Evolutionary conservation across 2,888 invertebrate species (phyloP).

Genomic region (Pollenia amentaria): DNA sequence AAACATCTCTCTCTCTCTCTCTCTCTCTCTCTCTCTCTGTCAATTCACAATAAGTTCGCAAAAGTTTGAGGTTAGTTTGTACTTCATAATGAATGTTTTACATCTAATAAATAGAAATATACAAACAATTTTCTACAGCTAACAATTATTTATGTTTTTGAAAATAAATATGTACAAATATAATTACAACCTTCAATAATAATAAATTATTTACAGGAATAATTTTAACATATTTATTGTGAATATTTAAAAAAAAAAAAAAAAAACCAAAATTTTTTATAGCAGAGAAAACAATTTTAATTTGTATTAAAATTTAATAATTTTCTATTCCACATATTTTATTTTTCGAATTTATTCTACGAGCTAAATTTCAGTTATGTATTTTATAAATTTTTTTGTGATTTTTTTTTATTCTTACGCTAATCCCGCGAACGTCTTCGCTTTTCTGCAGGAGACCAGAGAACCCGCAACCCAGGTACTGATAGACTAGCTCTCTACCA

Average conservation of each 20-base stretch:
- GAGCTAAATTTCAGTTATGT: no score
- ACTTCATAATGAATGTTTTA: constrained; percentile 44
- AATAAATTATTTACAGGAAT: constrained; percentile 28
- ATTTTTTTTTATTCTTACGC: no score
- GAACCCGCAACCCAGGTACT: no score
- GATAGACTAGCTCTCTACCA: no score
- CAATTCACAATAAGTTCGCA: not conserved
- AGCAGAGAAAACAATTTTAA: not conserved
- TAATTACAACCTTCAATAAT: constrained; percentile 20
- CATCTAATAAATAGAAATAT: constrained; percentile 12
- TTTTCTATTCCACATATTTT: no score
- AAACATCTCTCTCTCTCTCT: no score
- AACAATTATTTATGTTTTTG: constrained; percentile 14
- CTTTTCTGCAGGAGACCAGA: no score
- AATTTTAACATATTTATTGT: not conserved
- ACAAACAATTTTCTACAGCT: not conserved
- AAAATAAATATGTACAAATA: constrained; percentile 23
- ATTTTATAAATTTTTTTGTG: no score
- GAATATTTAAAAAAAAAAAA: not conserved
- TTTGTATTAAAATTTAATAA: no score
- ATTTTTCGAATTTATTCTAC: no score
- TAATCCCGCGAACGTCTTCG: no score
- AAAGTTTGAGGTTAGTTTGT: constrained; percentile 41
- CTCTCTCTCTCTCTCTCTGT: not conserved
- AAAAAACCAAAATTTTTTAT: not conserved